Percentiles rank a stretch among this genome's conserved stretches.
These are phyloP conservation scores for Sminthopsis crassicaudata DNA, from an alignment of 2,113 vertebrate species.

Conservation along the genomic window DNA sequence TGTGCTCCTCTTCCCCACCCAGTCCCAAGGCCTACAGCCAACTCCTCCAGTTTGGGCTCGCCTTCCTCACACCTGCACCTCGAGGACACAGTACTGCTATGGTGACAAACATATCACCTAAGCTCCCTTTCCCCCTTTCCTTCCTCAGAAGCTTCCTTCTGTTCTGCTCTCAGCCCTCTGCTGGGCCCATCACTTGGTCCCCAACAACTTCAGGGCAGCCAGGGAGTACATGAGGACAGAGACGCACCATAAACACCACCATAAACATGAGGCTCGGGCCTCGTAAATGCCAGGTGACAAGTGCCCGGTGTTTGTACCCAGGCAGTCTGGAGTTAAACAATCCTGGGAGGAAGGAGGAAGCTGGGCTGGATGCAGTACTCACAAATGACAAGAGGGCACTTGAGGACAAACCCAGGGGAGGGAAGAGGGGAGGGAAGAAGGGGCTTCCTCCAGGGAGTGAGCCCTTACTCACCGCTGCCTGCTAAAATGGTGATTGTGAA, in stretches of 20 bases:
- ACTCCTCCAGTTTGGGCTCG: background rate
- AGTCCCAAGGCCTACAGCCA: background rate
- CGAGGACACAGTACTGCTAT: background rate
- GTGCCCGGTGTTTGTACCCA: constrained; percentile 8
- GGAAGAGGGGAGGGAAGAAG: no score
- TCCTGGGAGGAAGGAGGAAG: background rate
- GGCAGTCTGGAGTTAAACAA: constrained; percentile 38
- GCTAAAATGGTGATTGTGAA: constrained; percentile 59
- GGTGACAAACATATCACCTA: background rate
- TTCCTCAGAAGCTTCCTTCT: background rate
- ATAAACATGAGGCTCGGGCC: background rate
- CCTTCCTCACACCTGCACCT: background rate
- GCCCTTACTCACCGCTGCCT: constrained; percentile 56
- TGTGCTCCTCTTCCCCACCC: background rate
- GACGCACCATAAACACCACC: background rate
- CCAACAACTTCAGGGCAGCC: background rate
- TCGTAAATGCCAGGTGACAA: constrained; percentile 25
- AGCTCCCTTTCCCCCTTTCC: background rate
- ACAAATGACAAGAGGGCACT: background rate
- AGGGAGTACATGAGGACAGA: background rate
- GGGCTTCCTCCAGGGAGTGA: background rate
- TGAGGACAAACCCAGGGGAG: background rate
- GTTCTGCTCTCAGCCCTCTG: background rate
- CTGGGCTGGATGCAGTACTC: background rate
- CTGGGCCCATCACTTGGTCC: background rate